Percentiles rank a stretch among this genome's conserved stretches.
These are phyloP conservation scores for Timandra comae DNA, from an alignment of 2,888 invertebrate genomes.

Conservation along the genomic window DNA sequence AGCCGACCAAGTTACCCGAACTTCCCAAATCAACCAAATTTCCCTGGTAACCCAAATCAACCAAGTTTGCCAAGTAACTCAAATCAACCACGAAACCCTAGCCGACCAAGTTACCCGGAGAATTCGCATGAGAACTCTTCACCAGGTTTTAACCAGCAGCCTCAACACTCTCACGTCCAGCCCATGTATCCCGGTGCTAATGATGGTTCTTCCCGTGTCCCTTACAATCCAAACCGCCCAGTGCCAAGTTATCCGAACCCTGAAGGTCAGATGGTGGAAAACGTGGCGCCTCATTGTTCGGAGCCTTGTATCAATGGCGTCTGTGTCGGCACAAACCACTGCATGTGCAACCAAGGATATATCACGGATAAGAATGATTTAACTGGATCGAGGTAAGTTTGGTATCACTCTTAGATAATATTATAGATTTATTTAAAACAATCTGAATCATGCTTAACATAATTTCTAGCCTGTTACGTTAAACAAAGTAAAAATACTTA, in stretches of 20 bases:
- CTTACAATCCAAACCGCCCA: neutral
- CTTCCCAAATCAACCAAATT: constrained; percentile 5
- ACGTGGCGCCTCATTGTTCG: constrained; percentile 66
- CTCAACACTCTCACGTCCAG: constrained; percentile 10
- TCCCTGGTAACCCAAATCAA: constrained; percentile 7
- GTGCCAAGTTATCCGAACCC: constrained; percentile 12
- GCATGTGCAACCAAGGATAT: constrained; percentile 77
- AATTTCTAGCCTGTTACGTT: no score
- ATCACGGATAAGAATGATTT: constrained; percentile 50
- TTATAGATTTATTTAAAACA: no score
- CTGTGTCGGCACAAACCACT: constrained; percentile 73
- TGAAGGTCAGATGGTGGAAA: constrained; percentile 15
- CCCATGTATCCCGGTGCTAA: constrained; percentile 5
- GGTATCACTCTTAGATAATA: no score
- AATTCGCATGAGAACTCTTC: constrained; percentile 7
- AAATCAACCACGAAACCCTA: no score
- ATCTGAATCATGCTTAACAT: no score
- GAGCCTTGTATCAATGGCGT: constrained; percentile 81
- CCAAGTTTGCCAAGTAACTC: no score
- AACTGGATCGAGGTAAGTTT: constrained; percentile 38
- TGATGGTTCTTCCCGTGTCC: neutral
- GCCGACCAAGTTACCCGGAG: constrained; percentile 9
- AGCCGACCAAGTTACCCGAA: constrained; percentile 16
- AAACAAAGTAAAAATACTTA: no score
- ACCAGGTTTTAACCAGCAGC: constrained; percentile 6